Evolutionary conservation across 2,797 vertebrate species (phyloP).

Genomic region (Okamejei kenojei): DNA sequence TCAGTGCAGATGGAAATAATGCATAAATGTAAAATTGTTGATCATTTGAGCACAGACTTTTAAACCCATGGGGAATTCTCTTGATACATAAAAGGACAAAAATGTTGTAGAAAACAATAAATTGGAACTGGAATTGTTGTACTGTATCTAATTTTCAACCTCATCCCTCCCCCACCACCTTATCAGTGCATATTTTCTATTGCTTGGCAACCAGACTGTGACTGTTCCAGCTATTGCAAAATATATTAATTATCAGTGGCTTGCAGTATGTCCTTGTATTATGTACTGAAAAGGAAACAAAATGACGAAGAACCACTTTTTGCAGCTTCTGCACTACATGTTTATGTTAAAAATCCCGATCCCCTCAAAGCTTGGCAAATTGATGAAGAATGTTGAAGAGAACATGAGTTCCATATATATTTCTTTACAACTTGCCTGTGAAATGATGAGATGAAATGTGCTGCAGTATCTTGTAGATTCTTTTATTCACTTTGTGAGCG

Average conservation of each 20-base stretch:
- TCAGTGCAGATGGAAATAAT: not conserved
- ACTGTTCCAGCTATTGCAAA: slow-evolving; percentile 14
- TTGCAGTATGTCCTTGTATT: not conserved
- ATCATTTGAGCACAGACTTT: not conserved
- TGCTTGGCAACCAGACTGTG: slow-evolving; percentile 7
- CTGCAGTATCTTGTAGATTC: not conserved
- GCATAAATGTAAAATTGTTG: not conserved
- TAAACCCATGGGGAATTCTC: not conserved
- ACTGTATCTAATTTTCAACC: not conserved
- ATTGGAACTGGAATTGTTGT: not conserved
- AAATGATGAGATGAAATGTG: not conserved
- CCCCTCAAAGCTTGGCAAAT: not conserved
- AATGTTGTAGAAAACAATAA: not conserved
- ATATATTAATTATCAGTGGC: not conserved
- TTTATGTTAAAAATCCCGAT: not conserved
- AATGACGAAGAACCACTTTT: not conserved
- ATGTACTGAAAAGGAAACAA: not conserved
- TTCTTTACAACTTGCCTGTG: not conserved
- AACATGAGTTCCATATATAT: not conserved
- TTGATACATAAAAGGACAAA: not conserved
- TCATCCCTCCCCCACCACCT: not conserved
- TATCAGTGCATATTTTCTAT: not conserved
- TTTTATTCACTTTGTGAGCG: not conserved
- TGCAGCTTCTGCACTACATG: not conserved
- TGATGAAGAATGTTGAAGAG: not conserved